Evolutionary conservation across 2,797 vertebrate species (phyloP).

Genomic region (Chloroceryle inda): DNA sequence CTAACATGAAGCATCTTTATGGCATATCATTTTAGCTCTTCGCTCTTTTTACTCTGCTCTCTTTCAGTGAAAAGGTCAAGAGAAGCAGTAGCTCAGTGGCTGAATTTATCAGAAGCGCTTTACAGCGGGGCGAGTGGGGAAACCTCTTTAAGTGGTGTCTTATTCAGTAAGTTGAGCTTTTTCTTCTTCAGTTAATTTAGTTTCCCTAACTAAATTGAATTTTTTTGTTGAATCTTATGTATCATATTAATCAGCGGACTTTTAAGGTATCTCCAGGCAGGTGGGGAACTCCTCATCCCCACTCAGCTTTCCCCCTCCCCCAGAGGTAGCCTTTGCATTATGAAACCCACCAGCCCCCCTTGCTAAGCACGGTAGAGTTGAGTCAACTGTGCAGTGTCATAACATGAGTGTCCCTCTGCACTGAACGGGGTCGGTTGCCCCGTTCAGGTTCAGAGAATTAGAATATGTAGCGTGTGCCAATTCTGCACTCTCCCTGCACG

Average conservation of each 20-base stretch:
- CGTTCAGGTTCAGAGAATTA: not conserved
- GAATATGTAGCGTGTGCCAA: rapidly evolving
- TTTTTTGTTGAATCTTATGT: not conserved
- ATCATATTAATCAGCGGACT: not conserved
- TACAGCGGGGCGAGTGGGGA: conserved; percentile 23
- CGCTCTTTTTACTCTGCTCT: conserved; percentile 60
- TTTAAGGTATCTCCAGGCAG: not conserved
- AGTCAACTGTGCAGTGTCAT: not conserved
- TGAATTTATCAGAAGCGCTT: conserved; percentile 62
- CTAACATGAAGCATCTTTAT: conserved; percentile 43
- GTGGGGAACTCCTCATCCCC: not conserved
- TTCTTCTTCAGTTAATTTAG: conserved; percentile 2
- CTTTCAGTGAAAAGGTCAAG: conserved; percentile 68
- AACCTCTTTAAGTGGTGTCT: conserved; percentile 8
- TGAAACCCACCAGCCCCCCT: not conserved
- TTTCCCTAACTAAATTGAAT: not conserved
- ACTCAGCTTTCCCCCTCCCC: not conserved
- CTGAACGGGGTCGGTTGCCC: not conserved
- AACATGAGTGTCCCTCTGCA: not conserved
- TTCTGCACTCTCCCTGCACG: not conserved
- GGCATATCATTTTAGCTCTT: conserved; percentile 44
- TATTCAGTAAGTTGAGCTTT: conserved; percentile 51
- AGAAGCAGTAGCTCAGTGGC: conserved; percentile 56
- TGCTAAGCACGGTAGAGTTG: not conserved
- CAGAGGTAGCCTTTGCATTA: not conserved